Base-by-base conservation (phyloP, 1,140 invertebrate genomes). In the Formica exsecta region DNA sequence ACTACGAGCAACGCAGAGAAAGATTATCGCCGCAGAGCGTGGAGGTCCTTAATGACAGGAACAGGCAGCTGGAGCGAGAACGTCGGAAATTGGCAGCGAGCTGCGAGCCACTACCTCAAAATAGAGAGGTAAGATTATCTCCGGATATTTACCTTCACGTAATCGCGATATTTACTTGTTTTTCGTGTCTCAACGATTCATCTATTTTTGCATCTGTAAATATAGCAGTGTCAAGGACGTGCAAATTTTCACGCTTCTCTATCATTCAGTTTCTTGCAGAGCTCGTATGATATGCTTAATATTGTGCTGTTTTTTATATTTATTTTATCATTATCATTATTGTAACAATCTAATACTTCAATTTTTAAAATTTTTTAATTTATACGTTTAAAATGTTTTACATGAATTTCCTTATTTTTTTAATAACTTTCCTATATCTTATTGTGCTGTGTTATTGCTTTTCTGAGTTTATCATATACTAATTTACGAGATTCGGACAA, bases 1-100 rank as follows among this genome's bases (percentile, higher is more conserved):
- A 93, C 41, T 87, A 91, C 48, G 86, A 88, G 48, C 91, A 92
- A 11, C 85, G 87, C 22, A 92, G 87, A 36, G 94, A 95, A 38
- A 88, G 94, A 85, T 70, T 93, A 32, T 95, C 94, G 44, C 94
- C 94, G n/a, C 94, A 95, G 54, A 95, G 93, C 77, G 89, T 95
- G 41, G 91, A 94, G 57, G 93, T 92, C 2, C 89, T 95, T 65
- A 95, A 95, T 85, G 94, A 95, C 74, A 90, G 94, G 62, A 95
- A 94, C 85, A 87, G 93, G 48, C 94, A 95, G 75, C 77, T 93
- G 73, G 93, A 94, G 85, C 80, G 93, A 2, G 93, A 94, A 80
- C 89, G 93, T 44, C 90, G 93, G 51, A 95, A 95, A 57, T 83
- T 94, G 57, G 92, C 94, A 0, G 92, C 93, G 9, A 94, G 91